Conservation (phyloP, 2,888 invertebrate species). For the Meiosimyza platycephala region DNA sequence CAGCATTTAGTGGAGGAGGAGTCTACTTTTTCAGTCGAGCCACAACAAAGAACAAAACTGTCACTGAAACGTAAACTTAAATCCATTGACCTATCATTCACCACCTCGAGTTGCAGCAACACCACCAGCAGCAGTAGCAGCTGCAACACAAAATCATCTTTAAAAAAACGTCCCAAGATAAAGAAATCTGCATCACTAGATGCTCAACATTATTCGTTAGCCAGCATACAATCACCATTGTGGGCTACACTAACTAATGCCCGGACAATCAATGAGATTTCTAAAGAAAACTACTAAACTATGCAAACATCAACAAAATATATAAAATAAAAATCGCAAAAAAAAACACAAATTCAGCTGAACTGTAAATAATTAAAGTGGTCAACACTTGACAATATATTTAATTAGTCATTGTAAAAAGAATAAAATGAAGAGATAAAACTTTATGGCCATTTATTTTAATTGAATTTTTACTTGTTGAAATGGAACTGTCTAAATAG, state of each 20-base stretch:
- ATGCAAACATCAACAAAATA: too few species aligned
- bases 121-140: slow-evolving; percentile 35
- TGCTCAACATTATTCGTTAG: slow-evolving; percentile 57
- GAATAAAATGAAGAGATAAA: slow-evolving; percentile 4
- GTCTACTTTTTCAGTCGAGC: too few species aligned
- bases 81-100: background rate
- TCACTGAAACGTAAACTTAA: slow-evolving; percentile 6
- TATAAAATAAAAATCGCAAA: background rate
- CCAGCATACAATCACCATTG: slow-evolving; percentile 78
- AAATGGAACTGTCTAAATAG: too few species aligned
- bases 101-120: slow-evolving; percentile 36
- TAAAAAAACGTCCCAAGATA: slow-evolving; percentile 41
- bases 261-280: slow-evolving; percentile 69
- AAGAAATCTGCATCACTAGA: slow-evolving; percentile 59
- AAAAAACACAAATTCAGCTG: background rate
- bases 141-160: slow-evolving; percentile 11
- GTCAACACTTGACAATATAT: slow-evolving; percentile 6
- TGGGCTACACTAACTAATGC: slow-evolving; percentile 85
- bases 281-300: slow-evolving; percentile 52
- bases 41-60: slow-evolving; percentile 39
- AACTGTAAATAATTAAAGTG: slow-evolving; percentile 13
- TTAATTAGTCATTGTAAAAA: slow-evolving; percentile 1
- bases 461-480: too few species aligned
- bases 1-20: slow-evolving; percentile 21
- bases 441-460: too few species aligned